Evolutionary conservation across 2,113 vertebrate species (phyloP).

Genomic region (Boulengeromyrus knoepffleri): DNA sequence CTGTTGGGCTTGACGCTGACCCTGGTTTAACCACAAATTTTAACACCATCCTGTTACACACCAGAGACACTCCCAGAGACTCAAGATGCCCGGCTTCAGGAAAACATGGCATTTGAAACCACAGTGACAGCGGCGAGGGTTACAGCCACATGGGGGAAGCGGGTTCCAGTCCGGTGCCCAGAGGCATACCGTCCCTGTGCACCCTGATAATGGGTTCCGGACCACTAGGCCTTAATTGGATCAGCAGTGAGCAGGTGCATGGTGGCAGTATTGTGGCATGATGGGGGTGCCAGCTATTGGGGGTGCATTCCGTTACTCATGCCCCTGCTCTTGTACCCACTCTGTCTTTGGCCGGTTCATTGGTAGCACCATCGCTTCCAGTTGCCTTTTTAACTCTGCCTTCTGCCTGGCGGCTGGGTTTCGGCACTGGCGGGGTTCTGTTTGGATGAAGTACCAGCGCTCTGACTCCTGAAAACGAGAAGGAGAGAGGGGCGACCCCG

Average conservation of each 20-base stretch:
- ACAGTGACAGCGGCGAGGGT: neutral
- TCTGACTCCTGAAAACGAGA: neutral
- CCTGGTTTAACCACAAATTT: neutral
- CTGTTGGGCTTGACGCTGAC: neutral
- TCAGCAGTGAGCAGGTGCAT: neutral
- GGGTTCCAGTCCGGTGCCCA: neutral
- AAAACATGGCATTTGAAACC: neutral
- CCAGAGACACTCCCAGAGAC: neutral
- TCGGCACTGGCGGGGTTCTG: neutral
- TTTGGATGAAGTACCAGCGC: neutral
- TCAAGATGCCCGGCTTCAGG: neutral
- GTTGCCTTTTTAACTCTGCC: neutral
- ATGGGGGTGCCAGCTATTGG: neutral
- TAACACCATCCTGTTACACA: neutral
- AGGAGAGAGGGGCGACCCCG: neutral
- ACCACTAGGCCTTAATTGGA: neutral
- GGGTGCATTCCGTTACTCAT: neutral
- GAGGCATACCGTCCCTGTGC: neutral
- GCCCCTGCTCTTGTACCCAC: neutral
- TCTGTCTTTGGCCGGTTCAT: neutral
- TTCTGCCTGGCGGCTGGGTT: neutral
- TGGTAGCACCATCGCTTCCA: neutral
- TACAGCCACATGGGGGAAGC: neutral
- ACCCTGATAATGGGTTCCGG: neutral
- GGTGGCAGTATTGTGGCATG: neutral